Evolutionary conservation across 2,888 invertebrate genomes (phyloP), one percentile per base, ranked within the genome.

Genomic region (Polymixis lichenea): DNA sequence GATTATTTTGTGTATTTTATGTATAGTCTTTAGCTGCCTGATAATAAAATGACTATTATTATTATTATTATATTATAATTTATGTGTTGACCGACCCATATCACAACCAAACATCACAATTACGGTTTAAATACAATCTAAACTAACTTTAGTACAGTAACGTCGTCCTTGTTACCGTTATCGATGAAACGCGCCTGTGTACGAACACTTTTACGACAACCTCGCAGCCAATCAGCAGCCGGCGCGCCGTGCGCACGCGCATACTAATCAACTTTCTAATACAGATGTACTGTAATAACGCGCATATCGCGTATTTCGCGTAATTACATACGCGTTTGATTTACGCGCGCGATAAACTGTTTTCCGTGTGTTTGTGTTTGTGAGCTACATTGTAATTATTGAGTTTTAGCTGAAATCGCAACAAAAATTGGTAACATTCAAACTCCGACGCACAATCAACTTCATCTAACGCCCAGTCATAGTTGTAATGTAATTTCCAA

Each of bases 291-390:
- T 71, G 78, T 80, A 84, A 84, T 78, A 80, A 76, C 75, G 76
- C 73, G 83, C 87, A 66, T 85, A 87, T 87, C 80, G 81, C 80
- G 81, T 87, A 88, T 86, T 85, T 85, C 72, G 81, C 86, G 82
- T 91, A 88, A 91, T 91, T 90, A 90, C 89, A 90, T 87, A 89
- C 77, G 84, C 85, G 82, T 88, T 88, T 89, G 86, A 88, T 78
- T 78, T 87, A 82, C 84, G 80, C 75, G 70, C 43, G 61, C 75
- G 79, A 83, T 85, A 83, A 77, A 81, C 72, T 64, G 79, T 75
- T 78, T 77, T 75, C 82, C 74, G 76, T 78, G 83, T 83, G 61
- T 73, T 78, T 78, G 78, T 70, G 61, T 5, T 3, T 17, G 49
- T 17, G 58, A 5, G 46, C n/a, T 61, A 83, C 67, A 74, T 69